Percentiles rank a stretch among this genome's conserved stretches.
phyloP scores from a whole-genome alignment of 1,140 invertebrate genomes.

The Atopsyche davidsoni region DNA sequence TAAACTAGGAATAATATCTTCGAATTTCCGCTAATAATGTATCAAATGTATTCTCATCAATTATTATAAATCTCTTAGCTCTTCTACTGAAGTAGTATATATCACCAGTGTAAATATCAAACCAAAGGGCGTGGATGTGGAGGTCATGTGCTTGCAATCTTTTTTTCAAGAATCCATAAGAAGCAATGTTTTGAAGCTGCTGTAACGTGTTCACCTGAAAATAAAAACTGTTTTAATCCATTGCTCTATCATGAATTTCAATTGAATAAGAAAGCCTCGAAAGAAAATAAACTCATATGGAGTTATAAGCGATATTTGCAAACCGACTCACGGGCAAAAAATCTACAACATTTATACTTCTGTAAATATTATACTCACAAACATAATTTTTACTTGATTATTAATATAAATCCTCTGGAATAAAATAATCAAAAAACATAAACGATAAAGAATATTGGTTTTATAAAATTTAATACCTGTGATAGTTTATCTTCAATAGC shows the following conservation, averaged over 20 bases:
- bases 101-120: conserved; percentile 94
- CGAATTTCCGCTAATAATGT: conserved; percentile 69
- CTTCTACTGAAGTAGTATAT: conserved; percentile 88
- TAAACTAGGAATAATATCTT: conserved; percentile 72
- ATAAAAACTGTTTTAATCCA: no score
- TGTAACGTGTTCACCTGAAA: conserved; percentile 85
- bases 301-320: no score
- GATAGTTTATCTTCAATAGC: conserved; percentile 87
- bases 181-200: conserved; percentile 90
- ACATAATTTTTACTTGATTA: no score
- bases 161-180: conserved; percentile 86
- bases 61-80: conserved; percentile 75
- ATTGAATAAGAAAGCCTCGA: no score
- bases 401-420: no score
- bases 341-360: no score
- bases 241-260: no score
- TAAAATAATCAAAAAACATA: no score
- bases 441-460: no score
- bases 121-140: conserved; percentile 92
- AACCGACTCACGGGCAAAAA: no score
- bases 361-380: no score
- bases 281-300: no score
- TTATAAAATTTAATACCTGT: conserved; percentile 60
- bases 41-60: conserved; percentile 74
- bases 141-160: conserved; percentile 74